Evolutionary conservation across 2,113 vertebrate species (phyloP).

Genomic region (Conger conger): DNA sequence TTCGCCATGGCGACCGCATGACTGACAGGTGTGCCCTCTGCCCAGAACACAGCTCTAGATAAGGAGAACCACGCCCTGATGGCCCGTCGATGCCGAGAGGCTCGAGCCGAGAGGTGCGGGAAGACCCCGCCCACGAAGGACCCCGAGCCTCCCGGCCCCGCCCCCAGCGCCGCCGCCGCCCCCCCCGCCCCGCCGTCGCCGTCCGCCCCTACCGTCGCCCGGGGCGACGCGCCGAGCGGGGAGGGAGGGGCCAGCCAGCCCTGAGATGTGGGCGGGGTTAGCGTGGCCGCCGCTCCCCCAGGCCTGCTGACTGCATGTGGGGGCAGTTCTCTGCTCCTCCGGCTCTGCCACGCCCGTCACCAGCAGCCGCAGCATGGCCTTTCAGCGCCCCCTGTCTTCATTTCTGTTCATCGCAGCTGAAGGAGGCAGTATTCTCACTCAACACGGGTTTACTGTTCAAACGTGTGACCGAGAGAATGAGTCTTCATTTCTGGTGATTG

Average conservation of each 20-base stretch:
- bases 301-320: slow-evolving; percentile 12
- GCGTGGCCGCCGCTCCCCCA: too few relatives aligned
- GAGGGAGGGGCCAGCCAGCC: slow-evolving; percentile 30
- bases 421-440: not conserved
- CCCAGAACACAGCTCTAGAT: slow-evolving; percentile 95
- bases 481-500: not conserved
- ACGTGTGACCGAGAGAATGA: not conserved
- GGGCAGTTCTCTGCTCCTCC: not conserved
- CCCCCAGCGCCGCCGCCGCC: not conserved
- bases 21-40: slow-evolving; percentile 15
- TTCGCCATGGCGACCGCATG: not conserved
- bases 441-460: not conserved
- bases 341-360: not conserved
- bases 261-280: not conserved
- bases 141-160: not conserved
- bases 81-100: slow-evolving; percentile 59
- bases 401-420: not conserved
- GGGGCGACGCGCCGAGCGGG: not conserved
- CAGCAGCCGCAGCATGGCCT: not conserved
- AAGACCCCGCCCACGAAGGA: slow-evolving; percentile 43
- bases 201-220: not conserved
- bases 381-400: not conserved
- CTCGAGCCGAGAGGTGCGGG: slow-evolving; percentile 48
- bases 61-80: slow-evolving; percentile 82
- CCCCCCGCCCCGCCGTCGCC: not conserved